Percentiles rank a stretch among this genome's conserved stretches.
Evolutionary conservation across 2,888 invertebrate genomes (phyloP).

Genomic region (Phengaris arion): DNA sequence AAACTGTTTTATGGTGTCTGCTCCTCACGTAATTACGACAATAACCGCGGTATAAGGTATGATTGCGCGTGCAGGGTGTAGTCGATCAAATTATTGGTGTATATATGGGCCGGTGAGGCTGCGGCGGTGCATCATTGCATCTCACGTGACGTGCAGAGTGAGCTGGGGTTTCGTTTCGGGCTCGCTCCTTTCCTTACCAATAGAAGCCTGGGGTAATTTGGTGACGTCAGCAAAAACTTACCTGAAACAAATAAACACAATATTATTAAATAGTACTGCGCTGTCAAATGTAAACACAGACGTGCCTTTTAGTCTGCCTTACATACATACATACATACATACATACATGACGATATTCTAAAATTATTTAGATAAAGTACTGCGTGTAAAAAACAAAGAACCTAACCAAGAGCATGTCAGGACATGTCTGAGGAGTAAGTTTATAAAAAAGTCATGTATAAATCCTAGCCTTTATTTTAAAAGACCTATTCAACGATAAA

Average conservation of each 20-base stretch:
- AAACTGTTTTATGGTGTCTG: background rate
- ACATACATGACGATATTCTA: too few species aligned
- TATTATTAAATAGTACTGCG: too few species aligned
- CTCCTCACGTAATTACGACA: background rate
- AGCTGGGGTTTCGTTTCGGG: constrained; percentile 29
- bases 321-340: too few species aligned
- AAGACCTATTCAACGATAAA: too few species aligned
- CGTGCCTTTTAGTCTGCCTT: too few species aligned
- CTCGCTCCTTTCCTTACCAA: background rate
- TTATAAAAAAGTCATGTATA: too few species aligned
- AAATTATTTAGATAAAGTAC: too few species aligned
- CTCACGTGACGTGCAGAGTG: background rate
- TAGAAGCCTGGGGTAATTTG: background rate
- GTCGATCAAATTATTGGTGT: constrained; percentile 24
- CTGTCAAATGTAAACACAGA: too few species aligned
- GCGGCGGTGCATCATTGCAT: background rate
- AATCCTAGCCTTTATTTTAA: too few species aligned
- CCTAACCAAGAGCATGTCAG: too few species aligned
- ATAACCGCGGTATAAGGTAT: constrained; percentile 8
- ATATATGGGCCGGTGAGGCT: constrained; percentile 8
- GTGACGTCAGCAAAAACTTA: constrained; percentile 20
- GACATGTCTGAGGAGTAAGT: too few species aligned
- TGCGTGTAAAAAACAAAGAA: too few species aligned
- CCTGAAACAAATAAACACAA: constrained; percentile 28
- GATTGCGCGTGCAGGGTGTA: constrained; percentile 14